Evolutionary conservation across 1,140 invertebrate genomes (phyloP).

Genomic region (Halyomorpha halys): DNA sequence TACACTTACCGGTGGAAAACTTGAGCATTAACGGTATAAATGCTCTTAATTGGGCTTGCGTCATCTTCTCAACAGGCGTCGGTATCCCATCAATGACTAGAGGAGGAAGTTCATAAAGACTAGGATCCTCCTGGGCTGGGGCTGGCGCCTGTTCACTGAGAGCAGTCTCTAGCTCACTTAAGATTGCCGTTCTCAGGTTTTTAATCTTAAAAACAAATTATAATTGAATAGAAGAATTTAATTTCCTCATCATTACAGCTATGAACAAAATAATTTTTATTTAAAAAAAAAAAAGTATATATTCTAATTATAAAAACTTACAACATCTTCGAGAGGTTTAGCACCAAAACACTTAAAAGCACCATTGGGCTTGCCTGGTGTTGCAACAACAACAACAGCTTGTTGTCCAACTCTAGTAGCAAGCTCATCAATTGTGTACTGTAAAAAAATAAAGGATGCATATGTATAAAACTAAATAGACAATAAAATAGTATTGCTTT

Average conservation of each 20-base stretch:
- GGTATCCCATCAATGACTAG: conserved; percentile 94
- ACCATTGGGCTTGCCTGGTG: conserved; percentile 87
- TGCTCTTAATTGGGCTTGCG: conserved; percentile 87
- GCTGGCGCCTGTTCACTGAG: conserved; percentile 88
- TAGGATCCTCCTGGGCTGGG: conserved; percentile 79
- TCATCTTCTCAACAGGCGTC: conserved; percentile 97
- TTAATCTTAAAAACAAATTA: conserved; percentile 45
- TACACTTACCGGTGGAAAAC: conserved; percentile 68
- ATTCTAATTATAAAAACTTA: conserved; percentile 35
- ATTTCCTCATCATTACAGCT: not conserved
- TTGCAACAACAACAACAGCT: conserved; percentile 88
- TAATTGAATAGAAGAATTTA: not conserved
- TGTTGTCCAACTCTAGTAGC: conserved; percentile 89
- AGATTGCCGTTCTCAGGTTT: conserved; percentile 77
- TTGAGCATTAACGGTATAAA: conserved; percentile 97
- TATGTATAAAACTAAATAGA: too few species aligned
- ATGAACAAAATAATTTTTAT: not conserved
- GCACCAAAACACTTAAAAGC: conserved; percentile 95
- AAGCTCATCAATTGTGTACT: conserved; percentile 93
- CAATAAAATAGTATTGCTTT: conserved; percentile 37
- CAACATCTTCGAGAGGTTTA: conserved; percentile 91
- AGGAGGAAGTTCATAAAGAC: conserved; percentile 86
- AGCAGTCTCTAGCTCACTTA: conserved; percentile 67
- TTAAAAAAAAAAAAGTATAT: not conserved
- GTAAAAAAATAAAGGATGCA: not conserved